These are phyloP conservation scores for Galendromus occidentalis DNA, from an alignment of 1,140 invertebrate species.

Conservation along the genomic window DNA sequence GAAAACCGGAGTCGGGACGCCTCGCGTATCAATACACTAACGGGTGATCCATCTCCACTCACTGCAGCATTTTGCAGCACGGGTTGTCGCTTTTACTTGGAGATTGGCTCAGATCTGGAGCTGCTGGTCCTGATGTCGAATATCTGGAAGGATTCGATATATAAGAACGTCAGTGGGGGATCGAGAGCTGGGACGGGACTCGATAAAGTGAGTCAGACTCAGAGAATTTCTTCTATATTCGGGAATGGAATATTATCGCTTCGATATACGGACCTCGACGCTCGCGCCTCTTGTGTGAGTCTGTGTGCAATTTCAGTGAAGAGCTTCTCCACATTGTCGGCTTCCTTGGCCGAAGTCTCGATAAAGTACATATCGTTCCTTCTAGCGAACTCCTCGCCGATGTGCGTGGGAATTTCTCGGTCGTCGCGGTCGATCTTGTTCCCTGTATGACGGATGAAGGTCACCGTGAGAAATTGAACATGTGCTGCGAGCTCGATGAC, in stretches of 20 bases:
- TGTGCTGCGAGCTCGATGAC: too few relatives aligned
- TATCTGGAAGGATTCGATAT: slow-evolving; percentile 2
- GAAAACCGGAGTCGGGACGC: too few relatives aligned
- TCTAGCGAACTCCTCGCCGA: slow-evolving; percentile 88
- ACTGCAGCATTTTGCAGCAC: slow-evolving; percentile 8
- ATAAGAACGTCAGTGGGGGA: too few relatives aligned
- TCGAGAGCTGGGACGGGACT: too few relatives aligned
- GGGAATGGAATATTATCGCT: slow-evolving; percentile 24
- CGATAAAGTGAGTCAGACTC: too few relatives aligned
- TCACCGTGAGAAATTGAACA: too few relatives aligned
- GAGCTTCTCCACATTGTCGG: slow-evolving; percentile 86
- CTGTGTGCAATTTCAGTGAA: slow-evolving; percentile 72
- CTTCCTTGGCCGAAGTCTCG: slow-evolving; percentile 94
- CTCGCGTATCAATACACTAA: too few relatives aligned
- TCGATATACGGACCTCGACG: slow-evolving; percentile 14
- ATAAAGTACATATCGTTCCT: slow-evolving; percentile 90
- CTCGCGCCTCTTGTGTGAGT: slow-evolving; percentile 24
- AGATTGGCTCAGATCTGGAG: neutral
- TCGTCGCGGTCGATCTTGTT: slow-evolving; percentile 92
- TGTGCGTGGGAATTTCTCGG: slow-evolving; percentile 73
- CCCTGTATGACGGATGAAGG: slow-evolving; percentile 34
- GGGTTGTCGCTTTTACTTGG: slow-evolving; percentile 3
- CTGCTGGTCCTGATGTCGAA: neutral
- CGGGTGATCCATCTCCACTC: neutral
- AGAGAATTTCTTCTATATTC: too few relatives aligned